Evolutionary conservation across 1,140 invertebrate species (phyloP), one percentile per base, ranked within the genome.

Genomic region (Neuroterus valhalla): DNA sequence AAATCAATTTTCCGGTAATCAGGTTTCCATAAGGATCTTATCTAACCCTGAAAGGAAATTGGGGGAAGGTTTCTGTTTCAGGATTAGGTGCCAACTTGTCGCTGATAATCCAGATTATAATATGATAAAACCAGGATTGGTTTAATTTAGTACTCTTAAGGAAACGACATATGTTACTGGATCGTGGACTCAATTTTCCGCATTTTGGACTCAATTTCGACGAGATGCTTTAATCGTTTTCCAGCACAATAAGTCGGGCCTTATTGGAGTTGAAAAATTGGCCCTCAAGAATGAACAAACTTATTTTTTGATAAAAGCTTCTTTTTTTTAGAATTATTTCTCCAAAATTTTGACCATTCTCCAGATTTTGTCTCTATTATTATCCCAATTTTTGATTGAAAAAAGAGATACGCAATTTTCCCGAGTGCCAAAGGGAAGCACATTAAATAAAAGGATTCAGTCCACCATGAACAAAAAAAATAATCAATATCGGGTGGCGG

Each of bases 1-100:
- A 10, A 19, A 48, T 62, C 26, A 14, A 44, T 55, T 31, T 46
- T 70, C 8, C 8, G 66, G 68, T 52, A 52, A 44, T 55, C 19
- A 14, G 31, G n/a, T 45, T 31, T 46, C 3, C 14, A 55, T 12
- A 31, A 19, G 17, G 48, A 50, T 52, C 62, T 72, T 48, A 62
- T 78, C 78, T 78, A 67, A 85, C 83, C 70, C 71, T 68, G 79
- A 82, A 86, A 82, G 81, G 80, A 88, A 89, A 89, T 88, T 89
- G 74, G 88, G 87, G 88, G 88, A 89, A 89, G 87, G 81, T 89
- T 89, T 89, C 81, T 72, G 76, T 84, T 85, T 84, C 76, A 75
- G 81, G 73, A 78, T 85, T 73, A 76, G 68, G 74, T 62, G 23
- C 50, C 23, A 62, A 62, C 72, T 55, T 38, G 4, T 38, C 21